Evolutionary conservation across 2,888 invertebrate genomes (phyloP).

Genomic region (Seira musarum): DNA sequence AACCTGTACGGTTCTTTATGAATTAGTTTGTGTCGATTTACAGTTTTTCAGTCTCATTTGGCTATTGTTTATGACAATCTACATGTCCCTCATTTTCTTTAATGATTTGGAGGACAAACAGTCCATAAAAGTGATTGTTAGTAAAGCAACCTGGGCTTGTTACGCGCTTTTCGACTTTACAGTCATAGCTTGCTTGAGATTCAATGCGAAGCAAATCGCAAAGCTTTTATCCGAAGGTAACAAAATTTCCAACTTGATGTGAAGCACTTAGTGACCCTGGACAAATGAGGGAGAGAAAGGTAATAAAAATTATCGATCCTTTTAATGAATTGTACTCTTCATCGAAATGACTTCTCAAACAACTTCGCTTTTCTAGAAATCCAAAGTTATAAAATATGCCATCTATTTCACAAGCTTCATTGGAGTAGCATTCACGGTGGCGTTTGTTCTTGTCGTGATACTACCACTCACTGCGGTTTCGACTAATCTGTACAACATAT

Average conservation of each 20-base stretch:
- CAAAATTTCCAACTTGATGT: slow-evolving; percentile 1
- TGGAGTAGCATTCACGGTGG: slow-evolving; percentile 6
- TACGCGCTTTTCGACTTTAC: slow-evolving; percentile 37
- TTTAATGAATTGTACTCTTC: not conserved
- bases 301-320: not conserved
- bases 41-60: slow-evolving; percentile 39
- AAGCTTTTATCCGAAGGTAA: slow-evolving; percentile 30
- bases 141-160: slow-evolving; percentile 29
- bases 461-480: slow-evolving; percentile 20
- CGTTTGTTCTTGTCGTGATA: slow-evolving; percentile 30
- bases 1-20: not conserved
- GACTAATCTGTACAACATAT: slow-evolving; percentile 26
- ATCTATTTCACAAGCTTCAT: too few species aligned
- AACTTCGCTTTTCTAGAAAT: too few species aligned
- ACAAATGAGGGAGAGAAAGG: not conserved
- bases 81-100: slow-evolving; percentile 33
- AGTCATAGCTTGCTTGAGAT: slow-evolving; percentile 21
- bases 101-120: not conserved
- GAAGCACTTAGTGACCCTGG: too few species aligned
- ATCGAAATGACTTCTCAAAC: too few species aligned
- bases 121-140: slow-evolving; percentile 16
- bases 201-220: slow-evolving; percentile 20
- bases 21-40: not conserved
- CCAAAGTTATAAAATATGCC: too few species aligned
- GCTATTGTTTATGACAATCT: slow-evolving; percentile 13